These are phyloP conservation scores for Psittacula derbiana DNA, from an alignment of 2,797 vertebrate genomes.

Conservation along the genomic window DNA sequence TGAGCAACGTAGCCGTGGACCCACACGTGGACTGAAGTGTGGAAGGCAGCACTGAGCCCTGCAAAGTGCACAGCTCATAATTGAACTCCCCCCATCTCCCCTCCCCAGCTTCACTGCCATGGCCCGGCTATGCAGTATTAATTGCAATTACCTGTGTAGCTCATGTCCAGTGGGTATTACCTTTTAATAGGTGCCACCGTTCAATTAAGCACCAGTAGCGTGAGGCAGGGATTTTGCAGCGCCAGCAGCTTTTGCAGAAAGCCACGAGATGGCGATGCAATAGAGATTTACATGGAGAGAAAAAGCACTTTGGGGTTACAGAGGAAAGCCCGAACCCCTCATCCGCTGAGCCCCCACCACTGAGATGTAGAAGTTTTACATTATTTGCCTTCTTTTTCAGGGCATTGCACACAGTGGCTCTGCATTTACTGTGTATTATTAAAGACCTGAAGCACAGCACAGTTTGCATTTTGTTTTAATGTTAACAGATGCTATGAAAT, in stretches of 20 bases:
- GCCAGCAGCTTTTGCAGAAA: constrained; percentile 1
- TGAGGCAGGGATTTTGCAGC: background rate
- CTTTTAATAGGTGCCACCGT: background rate
- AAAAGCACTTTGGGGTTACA: background rate
- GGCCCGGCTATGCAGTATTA: too few species aligned
- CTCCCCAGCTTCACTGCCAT: rapidly evolving
- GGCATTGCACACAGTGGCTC: background rate
- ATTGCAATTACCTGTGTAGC: background rate
- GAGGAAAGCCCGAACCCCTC: background rate
- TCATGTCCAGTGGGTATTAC: background rate
- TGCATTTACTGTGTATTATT: background rate
- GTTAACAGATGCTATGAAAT: background rate
- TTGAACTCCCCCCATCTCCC: rapidly evolving
- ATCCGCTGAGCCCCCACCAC: constrained; percentile 10
- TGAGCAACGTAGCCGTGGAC: rapidly evolving
- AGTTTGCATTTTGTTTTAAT: background rate
- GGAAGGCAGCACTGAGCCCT: rapidly evolving
- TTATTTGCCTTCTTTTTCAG: background rate
- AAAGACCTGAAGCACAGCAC: background rate
- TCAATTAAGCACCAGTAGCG: background rate
- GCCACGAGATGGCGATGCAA: constrained; percentile 72
- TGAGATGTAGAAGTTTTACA: background rate
- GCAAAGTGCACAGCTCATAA: rapidly evolving
- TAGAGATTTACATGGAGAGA: constrained; percentile 50
- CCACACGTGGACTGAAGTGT: rapidly evolving